A percentile compares a stretch with the other conserved stretches of the same genome.
Conservation (phyloP, 2,888 invertebrate species). For the Mechanitis messenoides region DNA sequence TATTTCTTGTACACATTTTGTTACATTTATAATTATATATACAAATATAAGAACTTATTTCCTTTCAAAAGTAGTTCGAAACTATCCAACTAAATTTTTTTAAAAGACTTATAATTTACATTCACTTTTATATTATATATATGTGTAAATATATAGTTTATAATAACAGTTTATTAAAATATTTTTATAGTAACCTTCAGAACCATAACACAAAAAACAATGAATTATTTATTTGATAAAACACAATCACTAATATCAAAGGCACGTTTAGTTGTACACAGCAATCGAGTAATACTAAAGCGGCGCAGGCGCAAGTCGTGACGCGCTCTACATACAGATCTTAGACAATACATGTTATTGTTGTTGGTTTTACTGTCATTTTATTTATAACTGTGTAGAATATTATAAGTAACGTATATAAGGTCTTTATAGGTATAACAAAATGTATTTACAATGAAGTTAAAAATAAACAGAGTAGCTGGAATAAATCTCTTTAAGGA, state of each 20-base stretch:
- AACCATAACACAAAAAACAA: constrained; percentile 1
- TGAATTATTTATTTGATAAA: neutral
- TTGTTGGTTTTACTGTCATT: constrained; percentile 9
- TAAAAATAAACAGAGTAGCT: no score
- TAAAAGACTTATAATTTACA: no score
- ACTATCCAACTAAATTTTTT: no score
- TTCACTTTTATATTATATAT: no score
- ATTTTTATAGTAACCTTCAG: no score
- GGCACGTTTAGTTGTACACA: constrained; percentile 10
- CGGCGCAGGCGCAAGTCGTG: constrained; percentile 23
- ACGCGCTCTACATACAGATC: constrained; percentile 13
- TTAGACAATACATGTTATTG: constrained; percentile 9
- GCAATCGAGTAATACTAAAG: constrained; percentile 18
- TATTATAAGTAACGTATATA: no score
- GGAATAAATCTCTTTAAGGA: no score
- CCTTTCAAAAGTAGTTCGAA: no score
- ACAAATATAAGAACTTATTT: neutral
- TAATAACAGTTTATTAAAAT: no score
- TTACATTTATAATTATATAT: neutral
- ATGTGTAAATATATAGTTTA: no score
- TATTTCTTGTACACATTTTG: constrained; percentile 1
- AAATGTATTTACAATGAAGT: no score
- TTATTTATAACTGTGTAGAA: constrained; percentile 3
- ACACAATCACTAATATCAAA: neutral
- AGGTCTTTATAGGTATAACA: no score